phyloP scores from a whole-genome alignment of 2,113 vertebrate species.

The Phrynosoma platyrhinos region DNA sequence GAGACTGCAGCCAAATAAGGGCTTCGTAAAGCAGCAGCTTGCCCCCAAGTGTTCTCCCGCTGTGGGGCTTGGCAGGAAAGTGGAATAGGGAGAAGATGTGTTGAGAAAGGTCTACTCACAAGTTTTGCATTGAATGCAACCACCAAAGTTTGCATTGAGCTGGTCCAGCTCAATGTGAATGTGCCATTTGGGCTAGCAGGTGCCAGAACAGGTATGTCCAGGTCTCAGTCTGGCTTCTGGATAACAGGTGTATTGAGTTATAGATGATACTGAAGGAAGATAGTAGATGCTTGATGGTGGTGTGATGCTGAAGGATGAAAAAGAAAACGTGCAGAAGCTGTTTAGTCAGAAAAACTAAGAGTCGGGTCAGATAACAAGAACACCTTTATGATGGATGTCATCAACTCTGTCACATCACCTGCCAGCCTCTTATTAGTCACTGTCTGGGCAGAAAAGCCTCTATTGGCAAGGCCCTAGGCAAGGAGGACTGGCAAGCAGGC shows the following conservation, averaged over 20 bases:
- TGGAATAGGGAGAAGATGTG: background rate
- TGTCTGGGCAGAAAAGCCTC: background rate
- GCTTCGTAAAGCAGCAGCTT: background rate
- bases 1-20: background rate
- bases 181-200: background rate
- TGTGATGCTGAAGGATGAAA: background rate
- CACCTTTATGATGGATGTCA: background rate
- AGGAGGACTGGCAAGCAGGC: background rate
- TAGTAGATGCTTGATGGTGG: background rate
- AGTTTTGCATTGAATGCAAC: background rate
- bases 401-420: background rate
- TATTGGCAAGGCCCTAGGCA: background rate
- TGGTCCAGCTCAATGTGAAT: background rate
- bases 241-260: background rate
- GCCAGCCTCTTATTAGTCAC: background rate
- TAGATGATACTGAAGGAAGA: background rate
- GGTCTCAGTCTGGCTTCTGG: too few relatives aligned
- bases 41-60: too few relatives aligned
- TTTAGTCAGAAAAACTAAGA: background rate
- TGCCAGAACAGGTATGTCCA: background rate
- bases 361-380: background rate
- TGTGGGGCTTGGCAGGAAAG: background rate
- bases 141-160: background rate
- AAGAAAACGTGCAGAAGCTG: background rate
- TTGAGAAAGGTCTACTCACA: background rate